Evolutionary conservation across 2,113 vertebrate genomes (phyloP).

Genomic region (Pandion haliaetus): DNA sequence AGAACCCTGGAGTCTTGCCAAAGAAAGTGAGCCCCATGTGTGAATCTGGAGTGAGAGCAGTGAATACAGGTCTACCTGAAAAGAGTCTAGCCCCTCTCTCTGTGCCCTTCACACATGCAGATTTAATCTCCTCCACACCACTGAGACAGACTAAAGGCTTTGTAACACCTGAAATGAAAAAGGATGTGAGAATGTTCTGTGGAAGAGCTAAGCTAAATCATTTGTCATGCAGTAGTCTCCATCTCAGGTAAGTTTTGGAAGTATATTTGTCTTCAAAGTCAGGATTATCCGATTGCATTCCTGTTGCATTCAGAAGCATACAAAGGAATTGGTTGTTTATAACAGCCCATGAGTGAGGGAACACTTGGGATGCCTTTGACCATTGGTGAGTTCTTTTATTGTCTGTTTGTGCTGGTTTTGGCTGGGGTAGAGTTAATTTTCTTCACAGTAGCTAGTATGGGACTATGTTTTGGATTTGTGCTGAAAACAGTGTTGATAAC

Average conservation of each 20-base stretch:
- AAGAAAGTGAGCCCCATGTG: not conserved
- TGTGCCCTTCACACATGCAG: not conserved
- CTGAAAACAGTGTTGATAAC: no score
- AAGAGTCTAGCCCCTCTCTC: not conserved
- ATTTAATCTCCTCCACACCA: not conserved
- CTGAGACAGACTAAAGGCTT: not conserved
- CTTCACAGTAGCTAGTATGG: no score
- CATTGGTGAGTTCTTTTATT: not conserved
- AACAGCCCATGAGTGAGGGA: not conserved
- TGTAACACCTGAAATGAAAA: not conserved
- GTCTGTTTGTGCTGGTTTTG: no score
- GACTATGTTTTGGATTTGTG: no score
- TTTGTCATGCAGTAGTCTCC: not conserved
- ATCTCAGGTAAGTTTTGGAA: not conserved
- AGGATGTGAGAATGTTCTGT: not conserved
- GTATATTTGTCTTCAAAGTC: not conserved
- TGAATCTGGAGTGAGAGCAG: not conserved
- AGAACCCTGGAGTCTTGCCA: not conserved
- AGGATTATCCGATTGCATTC: not conserved
- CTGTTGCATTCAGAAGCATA: not conserved
- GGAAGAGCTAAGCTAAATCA: not conserved
- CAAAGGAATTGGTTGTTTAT: not conserved
- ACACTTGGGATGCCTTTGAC: not conserved
- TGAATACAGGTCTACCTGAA: not conserved
- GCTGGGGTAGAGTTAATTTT: no score